Percentiles rank a stretch among this genome's conserved stretches.
These are phyloP conservation scores for Linurgus olivaceus DNA, from an alignment of 2,797 vertebrate genomes.

Conservation along the genomic window DNA sequence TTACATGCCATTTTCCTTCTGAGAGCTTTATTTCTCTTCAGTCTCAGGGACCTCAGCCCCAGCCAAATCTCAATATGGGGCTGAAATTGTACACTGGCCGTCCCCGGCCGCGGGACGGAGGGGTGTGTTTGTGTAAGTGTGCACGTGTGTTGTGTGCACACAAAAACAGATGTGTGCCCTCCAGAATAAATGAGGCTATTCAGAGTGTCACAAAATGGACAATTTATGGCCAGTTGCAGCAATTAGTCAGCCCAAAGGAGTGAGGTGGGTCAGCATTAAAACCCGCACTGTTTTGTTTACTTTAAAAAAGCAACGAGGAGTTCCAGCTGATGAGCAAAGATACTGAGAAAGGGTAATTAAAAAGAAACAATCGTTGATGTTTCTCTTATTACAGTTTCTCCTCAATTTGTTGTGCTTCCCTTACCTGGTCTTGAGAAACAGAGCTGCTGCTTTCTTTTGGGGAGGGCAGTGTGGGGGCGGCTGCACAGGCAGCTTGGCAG, in stretches of 20 bases:
- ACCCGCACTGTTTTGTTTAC: conserved; percentile 44
- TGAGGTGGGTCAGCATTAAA: conserved; percentile 43
- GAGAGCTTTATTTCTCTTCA: conserved; percentile 56
- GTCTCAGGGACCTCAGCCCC: conserved; percentile 18
- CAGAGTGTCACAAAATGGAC: conserved; percentile 52
- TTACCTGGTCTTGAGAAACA: neutral
- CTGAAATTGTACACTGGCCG: conserved; percentile 39
- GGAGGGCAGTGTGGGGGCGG: rapidly evolving
- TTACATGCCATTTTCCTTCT: conserved; percentile 38
- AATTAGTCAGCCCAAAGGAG: conserved; percentile 54
- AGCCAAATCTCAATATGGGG: conserved; percentile 61
- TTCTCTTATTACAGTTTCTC: conserved; percentile 24
- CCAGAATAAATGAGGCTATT: conserved; percentile 64
- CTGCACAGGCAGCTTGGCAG: neutral
- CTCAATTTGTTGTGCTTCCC: neutral
- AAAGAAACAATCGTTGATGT: conserved; percentile 64
- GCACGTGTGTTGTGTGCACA: neutral
- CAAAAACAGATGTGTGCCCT: conserved; percentile 60
- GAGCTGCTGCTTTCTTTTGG: neutral
- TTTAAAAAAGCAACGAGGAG: conserved; percentile 40
- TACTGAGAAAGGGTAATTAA: conserved; percentile 53
- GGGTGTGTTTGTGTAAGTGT: neutral
- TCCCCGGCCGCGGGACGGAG: neutral
- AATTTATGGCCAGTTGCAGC: conserved; percentile 60
- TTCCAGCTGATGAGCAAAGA: conserved; percentile 55